phyloP scores from a whole-genome alignment of 2,113 vertebrate species.

The Colaptes auratus region DNA sequence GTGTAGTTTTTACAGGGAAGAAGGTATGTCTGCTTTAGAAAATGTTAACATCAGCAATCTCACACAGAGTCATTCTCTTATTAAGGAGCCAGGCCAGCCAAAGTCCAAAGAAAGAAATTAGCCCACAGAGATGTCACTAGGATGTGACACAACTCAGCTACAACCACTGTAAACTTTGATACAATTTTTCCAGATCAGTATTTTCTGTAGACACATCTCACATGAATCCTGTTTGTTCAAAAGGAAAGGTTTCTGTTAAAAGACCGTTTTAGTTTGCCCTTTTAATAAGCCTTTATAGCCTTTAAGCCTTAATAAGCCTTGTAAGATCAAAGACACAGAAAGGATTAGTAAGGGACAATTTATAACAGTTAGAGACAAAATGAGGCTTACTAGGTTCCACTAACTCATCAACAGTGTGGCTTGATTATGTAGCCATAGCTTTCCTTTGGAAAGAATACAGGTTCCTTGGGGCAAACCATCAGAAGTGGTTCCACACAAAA shows the following conservation, averaged over 20 bases:
- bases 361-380: slow-evolving; percentile 3
- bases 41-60: background rate
- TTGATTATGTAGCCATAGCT: background rate
- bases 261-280: background rate
- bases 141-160: background rate
- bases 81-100: background rate
- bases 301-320: too few species aligned
- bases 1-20: background rate
- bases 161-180: background rate
- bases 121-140: background rate
- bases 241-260: background rate
- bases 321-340: background rate
- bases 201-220: background rate
- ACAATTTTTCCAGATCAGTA: background rate
- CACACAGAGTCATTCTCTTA: background rate
- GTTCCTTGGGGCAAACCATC: background rate
- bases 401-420: background rate
- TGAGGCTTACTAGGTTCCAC: background rate
- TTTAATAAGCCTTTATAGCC: background rate
- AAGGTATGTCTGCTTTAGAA: background rate
- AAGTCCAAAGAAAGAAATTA: background rate
- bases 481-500: background rate
- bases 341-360: background rate
- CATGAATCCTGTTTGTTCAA: background rate
- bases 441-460: background rate